These are phyloP conservation scores for Drosophila biarmipes DNA, from an alignment of 1,140 invertebrate species.

Conservation along the genomic window DNA sequence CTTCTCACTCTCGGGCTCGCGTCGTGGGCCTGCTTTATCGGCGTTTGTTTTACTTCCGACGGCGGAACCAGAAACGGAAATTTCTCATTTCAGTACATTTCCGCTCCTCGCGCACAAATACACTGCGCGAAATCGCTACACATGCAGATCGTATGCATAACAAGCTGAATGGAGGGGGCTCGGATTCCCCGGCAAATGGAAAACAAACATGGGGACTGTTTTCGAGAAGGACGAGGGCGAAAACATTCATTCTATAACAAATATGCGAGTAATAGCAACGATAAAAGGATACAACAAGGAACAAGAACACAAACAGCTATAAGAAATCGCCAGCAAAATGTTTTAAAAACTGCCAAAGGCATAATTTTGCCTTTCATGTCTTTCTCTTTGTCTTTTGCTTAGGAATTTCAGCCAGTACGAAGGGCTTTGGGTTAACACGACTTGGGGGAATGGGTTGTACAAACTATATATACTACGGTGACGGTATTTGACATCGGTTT, in stretches of 20 bases:
- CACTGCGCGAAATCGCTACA: constrained; percentile 13
- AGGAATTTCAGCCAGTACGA: constrained; percentile 43
- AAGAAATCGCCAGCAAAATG: constrained; percentile 57
- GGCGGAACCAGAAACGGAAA: constrained; percentile 80
- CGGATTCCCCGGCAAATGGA: constrained; percentile 59
- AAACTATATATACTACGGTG: constrained; percentile 33
- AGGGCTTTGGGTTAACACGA: constrained; percentile 14
- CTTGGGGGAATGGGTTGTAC: constrained; percentile 4
- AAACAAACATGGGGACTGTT: constrained; percentile 71
- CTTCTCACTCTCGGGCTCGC: constrained; percentile 14
- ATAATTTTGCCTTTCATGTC: constrained; percentile 58
- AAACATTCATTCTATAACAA: constrained; percentile 65
- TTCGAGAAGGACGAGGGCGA: constrained; percentile 48
- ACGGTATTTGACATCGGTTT: constrained; percentile 50
- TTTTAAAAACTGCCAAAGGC: constrained; percentile 55
- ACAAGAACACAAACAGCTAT: constrained; percentile 24
- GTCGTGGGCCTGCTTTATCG: constrained; percentile 67
- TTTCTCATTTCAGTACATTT: constrained; percentile 83
- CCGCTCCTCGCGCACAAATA: constrained; percentile 55
- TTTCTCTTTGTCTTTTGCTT: constrained; percentile 50
- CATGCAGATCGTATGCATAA: constrained; percentile 71
- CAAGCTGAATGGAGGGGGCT: constrained; percentile 35
- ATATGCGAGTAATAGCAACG: constrained; percentile 76
- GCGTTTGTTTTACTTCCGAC: constrained; percentile 82
- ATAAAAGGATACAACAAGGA: constrained; percentile 57